Conservation (phyloP, 2,113 vertebrate species). For the Nannospalax galili region DNA sequence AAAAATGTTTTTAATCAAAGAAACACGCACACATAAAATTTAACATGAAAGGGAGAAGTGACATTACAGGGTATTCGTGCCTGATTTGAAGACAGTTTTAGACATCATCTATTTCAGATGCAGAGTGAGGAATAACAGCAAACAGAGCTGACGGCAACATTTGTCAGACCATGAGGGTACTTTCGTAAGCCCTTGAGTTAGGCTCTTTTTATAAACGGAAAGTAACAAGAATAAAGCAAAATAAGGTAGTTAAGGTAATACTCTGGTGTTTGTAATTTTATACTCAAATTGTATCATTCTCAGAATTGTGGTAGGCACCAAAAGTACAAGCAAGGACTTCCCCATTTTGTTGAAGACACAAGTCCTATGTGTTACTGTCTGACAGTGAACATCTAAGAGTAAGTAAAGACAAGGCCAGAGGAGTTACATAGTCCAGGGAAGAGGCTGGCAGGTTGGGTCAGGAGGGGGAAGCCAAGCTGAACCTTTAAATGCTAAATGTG, state of each 20-base stretch:
- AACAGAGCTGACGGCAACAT: not conserved
- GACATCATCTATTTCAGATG: not conserved
- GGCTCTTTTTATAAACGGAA: slow-evolving; percentile 30
- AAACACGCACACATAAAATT: too few relatives aligned
- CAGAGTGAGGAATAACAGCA: not conserved
- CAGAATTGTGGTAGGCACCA: not conserved
- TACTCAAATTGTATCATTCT: not conserved
- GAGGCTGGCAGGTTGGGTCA: not conserved
- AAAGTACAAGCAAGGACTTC: slow-evolving; percentile 33
- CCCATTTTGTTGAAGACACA: not conserved
- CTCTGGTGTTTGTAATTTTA: slow-evolving; percentile 32
- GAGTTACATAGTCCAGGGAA: not conserved
- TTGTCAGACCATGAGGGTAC: not conserved
- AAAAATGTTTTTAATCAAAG: too few relatives aligned
- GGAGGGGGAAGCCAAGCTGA: not conserved
- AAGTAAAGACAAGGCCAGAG: not conserved
- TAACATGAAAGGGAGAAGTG: too few relatives aligned
- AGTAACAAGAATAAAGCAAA: slow-evolving; percentile 53
- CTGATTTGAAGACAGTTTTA: slow-evolving; percentile 14
- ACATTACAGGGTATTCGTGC: slow-evolving; percentile 2
- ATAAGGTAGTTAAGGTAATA: not conserved
- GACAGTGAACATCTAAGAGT: not conserved
- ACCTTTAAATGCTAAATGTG: slow-evolving; percentile 16
- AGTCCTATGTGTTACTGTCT: not conserved
- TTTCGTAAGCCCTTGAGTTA: not conserved